Conservation (phyloP, 2,888 invertebrate genomes). For the Melanostoma scalare region DNA sequence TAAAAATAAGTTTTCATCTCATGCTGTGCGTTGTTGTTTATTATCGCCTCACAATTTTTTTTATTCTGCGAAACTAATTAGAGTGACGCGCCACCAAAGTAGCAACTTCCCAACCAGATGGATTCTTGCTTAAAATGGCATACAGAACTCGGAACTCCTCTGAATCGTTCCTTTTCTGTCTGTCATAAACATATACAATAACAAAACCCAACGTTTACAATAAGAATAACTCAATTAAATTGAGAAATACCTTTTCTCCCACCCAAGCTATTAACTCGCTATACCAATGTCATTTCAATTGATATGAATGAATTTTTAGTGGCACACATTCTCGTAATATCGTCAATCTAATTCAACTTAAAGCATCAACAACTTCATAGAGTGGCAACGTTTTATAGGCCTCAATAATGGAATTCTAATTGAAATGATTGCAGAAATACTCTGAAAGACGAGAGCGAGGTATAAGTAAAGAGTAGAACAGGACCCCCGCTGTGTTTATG, state of each 20-base stretch:
- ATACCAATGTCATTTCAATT: constrained; percentile 45
- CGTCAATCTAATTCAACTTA: constrained; percentile 53
- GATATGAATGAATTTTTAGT: constrained; percentile 58
- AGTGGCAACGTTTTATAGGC: constrained; percentile 52
- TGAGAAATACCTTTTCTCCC: constrained; percentile 2
- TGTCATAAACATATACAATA: constrained; percentile 33
- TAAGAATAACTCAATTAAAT: constrained; percentile 52
- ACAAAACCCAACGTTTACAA: constrained; percentile 1
- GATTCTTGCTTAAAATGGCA: not conserved
- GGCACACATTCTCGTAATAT: constrained; percentile 35
- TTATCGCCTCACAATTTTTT: not conserved
- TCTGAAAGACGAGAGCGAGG: constrained; percentile 6
- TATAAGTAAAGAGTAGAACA: constrained; percentile 22
- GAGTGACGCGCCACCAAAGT: constrained; percentile 20
- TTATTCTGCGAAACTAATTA: constrained; percentile 63
- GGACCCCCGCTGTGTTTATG: constrained; percentile 73
- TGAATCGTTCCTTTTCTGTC: constrained; percentile 21
- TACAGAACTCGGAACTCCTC: not conserved
- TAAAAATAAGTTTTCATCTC: constrained; percentile 15
- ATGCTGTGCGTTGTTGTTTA: constrained; percentile 36
- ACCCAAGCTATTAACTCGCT: not conserved
- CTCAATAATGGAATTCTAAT: constrained; percentile 68
- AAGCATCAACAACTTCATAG: constrained; percentile 34
- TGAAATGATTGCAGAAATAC: constrained; percentile 56
- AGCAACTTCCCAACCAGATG: constrained; percentile 25